Base-by-base conservation (phyloP, 2,888 invertebrate genomes). In the Leucoma salicis region DNA sequence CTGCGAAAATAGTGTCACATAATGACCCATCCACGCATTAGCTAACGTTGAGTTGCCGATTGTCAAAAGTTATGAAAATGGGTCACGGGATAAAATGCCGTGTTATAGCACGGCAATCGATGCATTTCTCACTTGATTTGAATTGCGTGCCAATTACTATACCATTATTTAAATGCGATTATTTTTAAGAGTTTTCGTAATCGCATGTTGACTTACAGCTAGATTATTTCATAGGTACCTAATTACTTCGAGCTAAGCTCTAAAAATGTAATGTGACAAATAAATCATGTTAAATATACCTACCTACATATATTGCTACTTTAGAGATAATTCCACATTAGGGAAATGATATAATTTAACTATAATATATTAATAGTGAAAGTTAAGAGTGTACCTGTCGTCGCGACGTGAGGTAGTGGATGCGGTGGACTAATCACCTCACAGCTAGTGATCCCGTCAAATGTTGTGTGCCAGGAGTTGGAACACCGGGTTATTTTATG, bases 21-120 rank as follows among this genome's bases (percentile, higher is more conserved):
- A 76, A 70, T 69, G 68, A 77, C 66, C 60, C 73, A 68, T 70
- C 64, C 74, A 74, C 68, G 70, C 76, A 74, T 71, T 81, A 78
- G 76, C 75, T 78, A 78, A 71, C 67, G 71, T 66, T 63, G 67
- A 70, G 66, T 70, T 78, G 70, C 76, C 73, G 77, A 79, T 74
- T 77, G 74, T 74, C 67, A 74, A 78, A n/a, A 71, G 70, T 78
- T 78, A 74, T 69, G 75, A 80, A 87, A 86, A 84, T 86, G 76
- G 86, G 87, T 85, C 87, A 86, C 76, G 49, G 56, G 54, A 54
- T 59, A 40, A 35, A 41, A 66, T 78, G 76, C 71, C 73, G 73
- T 81, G 75, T 79, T 82, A 72, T 70, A 68, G 45, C 47, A 49
- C 70, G 71, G 75, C 60, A 79, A 76, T 78, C 77, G 72, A 78